Evolutionary conservation across 2,888 invertebrate species (phyloP), one percentile per base, ranked within the genome.

Genomic region (Cephus pygmeus): DNA sequence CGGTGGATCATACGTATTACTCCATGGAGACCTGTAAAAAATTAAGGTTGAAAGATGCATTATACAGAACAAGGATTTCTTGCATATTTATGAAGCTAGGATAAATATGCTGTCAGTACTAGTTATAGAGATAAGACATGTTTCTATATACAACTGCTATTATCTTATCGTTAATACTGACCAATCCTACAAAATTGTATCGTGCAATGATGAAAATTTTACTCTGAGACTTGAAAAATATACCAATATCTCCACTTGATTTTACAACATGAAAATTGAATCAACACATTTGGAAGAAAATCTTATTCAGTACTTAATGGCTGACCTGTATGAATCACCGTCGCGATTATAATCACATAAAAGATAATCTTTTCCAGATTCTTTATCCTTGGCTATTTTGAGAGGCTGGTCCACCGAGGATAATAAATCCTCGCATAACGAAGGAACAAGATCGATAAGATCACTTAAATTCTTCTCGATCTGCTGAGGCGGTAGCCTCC

Each of bases 341-440:
- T 99, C 99, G 85, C 99, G 95, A 92, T 99, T 99, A 91, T 99
- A 99, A 93, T 99, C 99, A 92, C 99, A 99, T 34, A 99, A 93
- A 80, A 99, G 94, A 92, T 99, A 99, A 92, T 99, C 99, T 92
- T 98, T 98, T 75, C 99, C 99, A 84, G 96, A 96, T 89, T 96
- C 96, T 90, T 97, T 97, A 92, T 99, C 99, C 92, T 96, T 96
- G 80, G 98, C 98, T 87, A 99, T 98, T 93, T 99, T 99, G 82
- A 99, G 93, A 3, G 99, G 99, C 92, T 99, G 99, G 92, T 99
- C 99, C 30, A 99, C 98, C 0, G 98, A 98, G 12, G 98, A 98
- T 73, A 99, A 93, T 80, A 99, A 93, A 92, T 99, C 99, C 92
- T 99, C 99, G 92, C 98, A 99, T 83, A 99, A 94, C 92, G 95